Percentiles rank a stretch among this genome's conserved stretches.
Conservation (phyloP, 2,113 vertebrate genomes). For the Protobothrops mucrosquamatus region DNA sequence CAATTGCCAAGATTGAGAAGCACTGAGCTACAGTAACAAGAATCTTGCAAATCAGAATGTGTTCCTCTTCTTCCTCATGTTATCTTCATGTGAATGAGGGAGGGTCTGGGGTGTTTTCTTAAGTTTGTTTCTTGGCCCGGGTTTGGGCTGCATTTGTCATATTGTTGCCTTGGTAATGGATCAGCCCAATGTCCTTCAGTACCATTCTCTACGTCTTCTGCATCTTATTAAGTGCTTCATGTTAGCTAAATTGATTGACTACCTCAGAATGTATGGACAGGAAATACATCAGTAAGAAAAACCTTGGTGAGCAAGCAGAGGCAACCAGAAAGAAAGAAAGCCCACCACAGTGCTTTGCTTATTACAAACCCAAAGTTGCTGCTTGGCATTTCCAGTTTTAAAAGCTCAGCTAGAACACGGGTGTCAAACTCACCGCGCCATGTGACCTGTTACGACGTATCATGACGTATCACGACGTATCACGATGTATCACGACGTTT, state of each 20-base stretch:
- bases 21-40: background rate
- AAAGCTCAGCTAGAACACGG: background rate
- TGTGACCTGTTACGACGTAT: too few species aligned
- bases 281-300: background rate
- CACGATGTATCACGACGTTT: too few species aligned
- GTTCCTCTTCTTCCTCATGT: background rate
- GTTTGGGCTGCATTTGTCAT: background rate
- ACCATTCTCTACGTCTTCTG: background rate
- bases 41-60: background rate
- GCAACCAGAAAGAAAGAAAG: background rate
- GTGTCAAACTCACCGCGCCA: too few species aligned
- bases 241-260: background rate
- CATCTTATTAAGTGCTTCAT: background rate
- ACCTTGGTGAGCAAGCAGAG: background rate
- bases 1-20: background rate
- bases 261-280: background rate
- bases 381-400: background rate
- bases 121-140: background rate
- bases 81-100: background rate
- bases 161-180: background rate
- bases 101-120: background rate
- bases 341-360: background rate
- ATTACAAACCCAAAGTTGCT: background rate
- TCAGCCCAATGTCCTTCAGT: background rate
- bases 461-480: too few species aligned